These are phyloP conservation scores for Drosophila affinis DNA, from an alignment of 2,888 invertebrate genomes.

Conservation along the genomic window DNA sequence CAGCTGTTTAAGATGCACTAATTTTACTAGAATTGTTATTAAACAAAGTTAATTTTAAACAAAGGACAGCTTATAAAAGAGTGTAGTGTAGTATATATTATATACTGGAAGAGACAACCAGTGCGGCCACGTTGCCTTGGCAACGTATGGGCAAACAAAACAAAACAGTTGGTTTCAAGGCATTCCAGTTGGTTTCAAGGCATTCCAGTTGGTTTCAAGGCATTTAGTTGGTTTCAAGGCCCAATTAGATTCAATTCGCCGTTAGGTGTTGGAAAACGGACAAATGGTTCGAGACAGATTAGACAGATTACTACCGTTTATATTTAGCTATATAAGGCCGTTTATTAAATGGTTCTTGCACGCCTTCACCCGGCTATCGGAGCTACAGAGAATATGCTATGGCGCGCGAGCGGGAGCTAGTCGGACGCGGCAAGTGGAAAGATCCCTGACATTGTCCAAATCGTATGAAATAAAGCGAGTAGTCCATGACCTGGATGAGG, in stretches of 20 bases:
- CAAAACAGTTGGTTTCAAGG: no score
- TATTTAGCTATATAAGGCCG: constrained; percentile 90
- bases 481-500: constrained; percentile 86
- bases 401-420: constrained; percentile 87
- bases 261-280: no score
- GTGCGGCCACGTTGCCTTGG: constrained; percentile 1
- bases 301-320: constrained; percentile 80
- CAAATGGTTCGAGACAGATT: no score
- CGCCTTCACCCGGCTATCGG: constrained; percentile 93
- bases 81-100: not conserved
- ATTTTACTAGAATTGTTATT: not conserved
- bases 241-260: no score
- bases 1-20: no score
- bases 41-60: not conserved
- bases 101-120: not conserved
- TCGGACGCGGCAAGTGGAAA: constrained; percentile 90
- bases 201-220: no score
- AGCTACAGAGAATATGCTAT: constrained; percentile 96
- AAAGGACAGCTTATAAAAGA: not conserved
- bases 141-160: not conserved
- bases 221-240: no score
- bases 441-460: constrained; percentile 89
- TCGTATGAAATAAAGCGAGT: constrained; percentile 88
- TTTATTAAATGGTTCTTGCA: constrained; percentile 95
- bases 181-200: no score